Evolutionary conservation across 2,888 invertebrate species (phyloP).

Genomic region (Zeuzera pyrina): DNA sequence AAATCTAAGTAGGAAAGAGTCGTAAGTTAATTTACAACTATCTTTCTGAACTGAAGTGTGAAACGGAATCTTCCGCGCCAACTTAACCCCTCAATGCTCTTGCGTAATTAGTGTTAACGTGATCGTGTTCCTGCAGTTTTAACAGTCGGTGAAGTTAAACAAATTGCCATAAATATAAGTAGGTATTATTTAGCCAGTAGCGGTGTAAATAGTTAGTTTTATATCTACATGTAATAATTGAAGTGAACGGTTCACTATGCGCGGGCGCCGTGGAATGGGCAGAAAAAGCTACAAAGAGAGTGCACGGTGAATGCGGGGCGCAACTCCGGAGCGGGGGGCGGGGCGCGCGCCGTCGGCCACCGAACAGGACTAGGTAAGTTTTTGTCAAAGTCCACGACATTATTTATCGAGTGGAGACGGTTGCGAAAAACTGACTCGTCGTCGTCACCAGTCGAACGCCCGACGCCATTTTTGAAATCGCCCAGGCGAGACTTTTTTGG

Average conservation of each 20-base stretch:
- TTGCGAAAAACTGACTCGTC: slow-evolving; percentile 68
- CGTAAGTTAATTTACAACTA: slow-evolving; percentile 59
- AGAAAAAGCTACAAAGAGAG: slow-evolving; percentile 52
- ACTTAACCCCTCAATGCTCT: slow-evolving; percentile 67
- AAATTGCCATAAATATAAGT: slow-evolving; percentile 74
- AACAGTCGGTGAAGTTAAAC: slow-evolving; percentile 72
- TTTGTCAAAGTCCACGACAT: slow-evolving; percentile 71
- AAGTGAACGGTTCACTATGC: slow-evolving; percentile 58
- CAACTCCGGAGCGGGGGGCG: slow-evolving; percentile 25
- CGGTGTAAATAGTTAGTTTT: slow-evolving; percentile 68
- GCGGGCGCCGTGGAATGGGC: slow-evolving; percentile 61
- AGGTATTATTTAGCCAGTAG: slow-evolving; percentile 66
- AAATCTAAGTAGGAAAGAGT: slow-evolving; percentile 68
- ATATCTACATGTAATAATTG: slow-evolving; percentile 44
- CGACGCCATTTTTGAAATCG: slow-evolving; percentile 67
- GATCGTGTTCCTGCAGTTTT: slow-evolving; percentile 73
- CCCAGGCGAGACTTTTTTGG: slow-evolving; percentile 52
- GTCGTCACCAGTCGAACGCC: slow-evolving; percentile 46
- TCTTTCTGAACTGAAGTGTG: slow-evolving; percentile 48
- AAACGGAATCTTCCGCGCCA: slow-evolving; percentile 63
- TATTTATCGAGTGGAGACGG: slow-evolving; percentile 72
- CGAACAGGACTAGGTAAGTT: slow-evolving; percentile 71
- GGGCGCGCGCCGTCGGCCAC: slow-evolving; percentile 63
- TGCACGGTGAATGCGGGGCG: slow-evolving; percentile 27
- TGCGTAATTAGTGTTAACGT: slow-evolving; percentile 67